Conservation (phyloP, 2,113 vertebrate genomes). For the Pygoscelis adeliae region DNA sequence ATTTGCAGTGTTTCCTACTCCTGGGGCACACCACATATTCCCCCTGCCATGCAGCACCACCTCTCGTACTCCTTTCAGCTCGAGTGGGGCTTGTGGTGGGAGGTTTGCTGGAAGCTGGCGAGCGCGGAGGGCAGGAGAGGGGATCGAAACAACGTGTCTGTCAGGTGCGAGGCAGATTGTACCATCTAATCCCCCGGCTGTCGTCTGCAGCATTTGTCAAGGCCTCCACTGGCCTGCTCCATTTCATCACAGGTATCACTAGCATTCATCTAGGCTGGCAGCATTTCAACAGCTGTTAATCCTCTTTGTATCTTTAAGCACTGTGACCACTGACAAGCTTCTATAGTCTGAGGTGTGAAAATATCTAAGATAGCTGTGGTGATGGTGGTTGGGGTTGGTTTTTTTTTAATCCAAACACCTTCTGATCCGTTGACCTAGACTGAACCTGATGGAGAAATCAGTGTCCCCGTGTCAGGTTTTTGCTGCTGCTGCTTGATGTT, state of each 20-base stretch:
- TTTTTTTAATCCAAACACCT: not conserved
- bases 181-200: conserved; percentile 13
- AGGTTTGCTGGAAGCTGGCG: not conserved
- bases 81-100: not conserved
- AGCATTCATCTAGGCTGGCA: conserved; percentile 39
- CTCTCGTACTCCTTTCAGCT: not conserved
- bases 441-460: not conserved
- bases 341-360: conserved; percentile 13
- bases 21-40: accelerated
- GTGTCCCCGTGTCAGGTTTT: not conserved
- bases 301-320: conserved; percentile 47
- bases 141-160: not conserved
- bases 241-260: not conserved
- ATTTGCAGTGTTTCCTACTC: accelerated
- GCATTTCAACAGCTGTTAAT: conserved; percentile 63
- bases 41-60: accelerated
- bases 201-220: not conserved
- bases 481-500: not conserved
- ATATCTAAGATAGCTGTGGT: conserved; percentile 14
- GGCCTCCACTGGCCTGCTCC: not conserved
- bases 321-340: conserved; percentile 39
- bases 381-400: not conserved
- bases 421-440: not conserved
- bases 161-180: conserved; percentile 15
- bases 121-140: not conserved